Conservation (phyloP, 2,113 vertebrate species). For the Salvelinus sp. region DNA sequence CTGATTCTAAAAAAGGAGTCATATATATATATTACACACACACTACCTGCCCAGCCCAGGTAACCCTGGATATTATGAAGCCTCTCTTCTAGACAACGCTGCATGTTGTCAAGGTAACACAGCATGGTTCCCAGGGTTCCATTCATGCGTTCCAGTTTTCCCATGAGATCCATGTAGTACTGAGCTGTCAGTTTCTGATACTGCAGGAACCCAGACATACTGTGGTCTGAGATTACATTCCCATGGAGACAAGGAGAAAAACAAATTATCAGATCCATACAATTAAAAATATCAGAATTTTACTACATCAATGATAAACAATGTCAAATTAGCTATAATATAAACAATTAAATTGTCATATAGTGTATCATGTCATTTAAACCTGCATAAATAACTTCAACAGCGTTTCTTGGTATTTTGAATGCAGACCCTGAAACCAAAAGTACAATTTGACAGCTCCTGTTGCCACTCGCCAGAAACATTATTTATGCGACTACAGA, state of each 20-base stretch:
- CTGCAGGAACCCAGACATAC: constrained; percentile 71
- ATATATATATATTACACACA: neutral
- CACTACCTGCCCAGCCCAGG: constrained; percentile 72
- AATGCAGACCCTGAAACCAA: too few relatives aligned
- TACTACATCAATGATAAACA: too few relatives aligned
- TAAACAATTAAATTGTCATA: too few relatives aligned
- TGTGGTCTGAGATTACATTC: constrained; percentile 64
- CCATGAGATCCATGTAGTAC: constrained; percentile 74
- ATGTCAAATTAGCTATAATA: too few relatives aligned
- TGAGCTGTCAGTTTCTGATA: constrained; percentile 71
- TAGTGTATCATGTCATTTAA: too few relatives aligned
- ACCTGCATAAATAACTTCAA: too few relatives aligned
- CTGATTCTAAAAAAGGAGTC: neutral
- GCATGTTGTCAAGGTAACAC: constrained; percentile 66
- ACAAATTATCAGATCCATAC: neutral
- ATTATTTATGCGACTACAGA: too few relatives aligned
- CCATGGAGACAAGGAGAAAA: neutral
- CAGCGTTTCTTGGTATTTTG: too few relatives aligned
- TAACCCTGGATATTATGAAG: constrained; percentile 70
- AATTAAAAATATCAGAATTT: too few relatives aligned
- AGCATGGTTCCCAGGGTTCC: constrained; percentile 74
- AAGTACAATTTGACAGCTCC: too few relatives aligned
- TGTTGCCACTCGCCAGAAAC: too few relatives aligned
- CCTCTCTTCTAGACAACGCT: constrained; percentile 64
- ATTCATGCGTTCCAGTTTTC: constrained; percentile 78